Conservation (phyloP, 2,113 vertebrate species). For the Salvelinus namaycush region DNA sequence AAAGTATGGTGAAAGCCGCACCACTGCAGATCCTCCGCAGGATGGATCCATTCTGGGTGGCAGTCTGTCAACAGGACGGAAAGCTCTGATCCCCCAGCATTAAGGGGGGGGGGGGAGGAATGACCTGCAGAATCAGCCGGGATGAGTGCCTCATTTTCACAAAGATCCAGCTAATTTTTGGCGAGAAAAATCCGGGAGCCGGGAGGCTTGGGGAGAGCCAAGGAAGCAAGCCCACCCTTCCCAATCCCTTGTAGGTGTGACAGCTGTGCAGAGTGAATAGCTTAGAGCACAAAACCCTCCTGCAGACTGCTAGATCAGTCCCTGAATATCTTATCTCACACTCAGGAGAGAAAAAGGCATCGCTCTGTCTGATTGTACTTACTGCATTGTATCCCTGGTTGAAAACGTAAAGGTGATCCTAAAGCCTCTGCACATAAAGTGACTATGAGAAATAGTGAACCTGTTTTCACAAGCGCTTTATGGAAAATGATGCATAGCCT, state of each 20-base stretch:
- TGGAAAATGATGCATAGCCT: neutral
- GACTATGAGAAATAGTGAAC: neutral
- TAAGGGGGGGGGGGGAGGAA: slow-evolving; percentile 39
- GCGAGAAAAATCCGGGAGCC: slow-evolving; percentile 10
- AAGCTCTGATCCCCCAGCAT: slow-evolving; percentile 49
- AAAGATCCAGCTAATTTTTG: slow-evolving; percentile 56
- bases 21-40: slow-evolving; percentile 34
- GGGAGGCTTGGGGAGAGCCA: slow-evolving; percentile 8
- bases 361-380: neutral
- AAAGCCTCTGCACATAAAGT: slow-evolving; percentile 2
- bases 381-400: neutral
- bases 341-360: slow-evolving; percentile 4
- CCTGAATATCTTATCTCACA: slow-evolving; percentile 12
- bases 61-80: slow-evolving; percentile 17
- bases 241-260: neutral
- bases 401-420: neutral
- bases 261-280: slow-evolving; percentile 27
- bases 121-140: slow-evolving; percentile 50
- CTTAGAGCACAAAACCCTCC: neutral
- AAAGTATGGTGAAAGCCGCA: slow-evolving; percentile 17
- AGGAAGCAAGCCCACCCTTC: slow-evolving; percentile 9
- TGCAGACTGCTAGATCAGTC: slow-evolving; percentile 2
- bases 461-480: neutral
- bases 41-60: neutral
- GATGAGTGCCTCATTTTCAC: slow-evolving; percentile 60